Evolutionary conservation across 2,888 invertebrate species (phyloP), one percentile per base, ranked within the genome.

Genomic region (Mimachlamys varia): DNA sequence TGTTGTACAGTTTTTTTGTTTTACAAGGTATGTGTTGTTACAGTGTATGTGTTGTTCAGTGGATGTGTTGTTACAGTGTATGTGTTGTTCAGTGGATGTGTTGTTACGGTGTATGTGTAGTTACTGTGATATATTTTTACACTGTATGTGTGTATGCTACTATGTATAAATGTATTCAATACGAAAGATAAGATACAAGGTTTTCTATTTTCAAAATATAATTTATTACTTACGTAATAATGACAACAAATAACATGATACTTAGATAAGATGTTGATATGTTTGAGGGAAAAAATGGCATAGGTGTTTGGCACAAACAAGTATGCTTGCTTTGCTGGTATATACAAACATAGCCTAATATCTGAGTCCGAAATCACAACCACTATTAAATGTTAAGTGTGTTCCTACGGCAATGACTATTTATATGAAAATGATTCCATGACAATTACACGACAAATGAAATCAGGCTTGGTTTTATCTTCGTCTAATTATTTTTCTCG

Each of bases 261-360:
- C 27, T 76, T 76, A 76, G 17, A 10, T 4, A 33, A 76, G 33
- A 76, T 76, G 76, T 76, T 76, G 76, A 76, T 76, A 76, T 76
- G 76, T 76, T 33, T 76, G 33, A 76, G 27, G 76, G 27, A 33
- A 76, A 76, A 76, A 76, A 76, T 76, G 76, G 76, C 76, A 76
- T 76, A 76, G 76, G 76, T 76, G 76, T 76, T 76, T 76, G 90
- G 90, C 90, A 90, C 90, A 88, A 58, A 88, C 88, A 88, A 88
- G 58, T 90, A 90, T 88, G 90, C 88, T 88, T 88, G 27, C 44
- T 88, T 58, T 55, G 44, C 13, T 76, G 7, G 7, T 76, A 33
- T 27, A 33, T 27, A 76, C 27, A 76, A 27, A 76, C 76, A 33
- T 33, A 27, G 76, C 27, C 76, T 12, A 4, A n/a, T n/a, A 33